Base-by-base conservation (phyloP, 1,140 invertebrate species). In the Ostrea denselamellosa region DNA sequence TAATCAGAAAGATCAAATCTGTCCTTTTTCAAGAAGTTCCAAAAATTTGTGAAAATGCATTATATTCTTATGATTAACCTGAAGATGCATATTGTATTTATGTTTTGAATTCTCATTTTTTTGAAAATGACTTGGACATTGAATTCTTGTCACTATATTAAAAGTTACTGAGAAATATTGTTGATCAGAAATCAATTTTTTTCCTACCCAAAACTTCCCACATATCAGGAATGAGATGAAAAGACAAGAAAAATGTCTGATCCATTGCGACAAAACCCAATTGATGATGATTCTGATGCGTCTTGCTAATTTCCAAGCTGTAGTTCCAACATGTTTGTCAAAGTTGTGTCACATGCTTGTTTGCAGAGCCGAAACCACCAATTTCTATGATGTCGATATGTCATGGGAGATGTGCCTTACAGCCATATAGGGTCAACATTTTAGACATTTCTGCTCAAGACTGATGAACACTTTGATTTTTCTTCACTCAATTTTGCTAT, bases 371-470 rank as follows among this genome's bases (percentile, higher is more conserved):
- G 86, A 86, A 81, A 85, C 62, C 65, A 52, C 19, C n/a, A 87
- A 86, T 89, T 87, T 89, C 88, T 83, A 25, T 84, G 86, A 87
- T 87, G 83, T 89, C 86, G 71, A 52, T 86, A 68, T 77, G 84
- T 89, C 86, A 87, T 83, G 85, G 85, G 87, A 87, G 88, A 89
- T 68, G 86, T 87, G 88, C 88, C 86, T 87, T 89, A 82, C 86
- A 89, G 87, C 88, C 87, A 83, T 53, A 58, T 52, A 71, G 68
- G 88, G 88, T 89, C 88, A 89, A 85, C 83, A 77, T 56, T 85
- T 85, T 71, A 85, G 88, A 87, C 88, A 54, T 86, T 58, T 71
- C 54, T 71, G 52, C 81, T 51, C 34, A 44, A 51, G 56, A 52
- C 83, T 87, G 62, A 81, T 56, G 54, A 83, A 62, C 81, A 68